phyloP scores from a whole-genome alignment of 2,797 vertebrate genomes.

The Sebastes hopkinsi region DNA sequence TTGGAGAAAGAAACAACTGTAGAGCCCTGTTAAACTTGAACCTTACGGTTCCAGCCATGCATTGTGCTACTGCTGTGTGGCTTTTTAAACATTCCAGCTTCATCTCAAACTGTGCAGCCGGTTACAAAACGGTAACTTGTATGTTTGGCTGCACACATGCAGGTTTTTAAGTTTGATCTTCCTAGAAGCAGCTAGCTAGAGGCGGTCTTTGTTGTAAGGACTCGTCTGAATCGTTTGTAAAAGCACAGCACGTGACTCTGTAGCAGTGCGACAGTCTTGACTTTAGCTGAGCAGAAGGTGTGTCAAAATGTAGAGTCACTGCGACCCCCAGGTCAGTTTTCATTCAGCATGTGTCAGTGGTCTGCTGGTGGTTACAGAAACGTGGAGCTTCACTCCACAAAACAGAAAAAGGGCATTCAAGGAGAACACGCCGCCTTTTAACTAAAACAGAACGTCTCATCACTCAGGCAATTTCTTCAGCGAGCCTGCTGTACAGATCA shows the following conservation, averaged over 20 bases:
- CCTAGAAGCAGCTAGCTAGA: constrained; percentile 63
- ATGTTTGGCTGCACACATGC: constrained; percentile 64
- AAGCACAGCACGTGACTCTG: constrained; percentile 59
- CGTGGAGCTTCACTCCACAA: constrained; percentile 52
- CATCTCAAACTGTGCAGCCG: constrained; percentile 56
- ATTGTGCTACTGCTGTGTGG: constrained; percentile 71
- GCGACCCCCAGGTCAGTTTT: constrained; percentile 66
- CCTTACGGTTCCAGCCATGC: constrained; percentile 63
- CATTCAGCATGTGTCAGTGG: constrained; percentile 78
- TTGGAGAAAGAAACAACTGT: constrained; percentile 34
- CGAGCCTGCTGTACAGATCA: constrained; percentile 28
- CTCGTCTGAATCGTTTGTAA: constrained; percentile 45
- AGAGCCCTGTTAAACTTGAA: constrained; percentile 71
- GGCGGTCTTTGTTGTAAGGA: constrained; percentile 47
- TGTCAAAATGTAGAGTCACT: constrained; percentile 47
- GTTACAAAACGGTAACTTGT: constrained; percentile 42
- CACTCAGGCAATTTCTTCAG: constrained; percentile 38
- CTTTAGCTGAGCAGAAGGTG: constrained; percentile 42
- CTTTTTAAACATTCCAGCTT: constrained; percentile 69
- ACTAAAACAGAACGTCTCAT: constrained; percentile 13
- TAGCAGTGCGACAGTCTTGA: constrained; percentile 55
- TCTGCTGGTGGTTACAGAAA: constrained; percentile 84
- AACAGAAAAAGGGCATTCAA: constrained; percentile 55
- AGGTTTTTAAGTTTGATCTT: constrained; percentile 44
- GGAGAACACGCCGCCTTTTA: constrained; percentile 11